A percentile compares a stretch with the other conserved stretches of the same genome.
These are phyloP conservation scores for Hirtodrosophila cameraria DNA, from an alignment of 2,888 invertebrate genomes.

Conservation along the genomic window DNA sequence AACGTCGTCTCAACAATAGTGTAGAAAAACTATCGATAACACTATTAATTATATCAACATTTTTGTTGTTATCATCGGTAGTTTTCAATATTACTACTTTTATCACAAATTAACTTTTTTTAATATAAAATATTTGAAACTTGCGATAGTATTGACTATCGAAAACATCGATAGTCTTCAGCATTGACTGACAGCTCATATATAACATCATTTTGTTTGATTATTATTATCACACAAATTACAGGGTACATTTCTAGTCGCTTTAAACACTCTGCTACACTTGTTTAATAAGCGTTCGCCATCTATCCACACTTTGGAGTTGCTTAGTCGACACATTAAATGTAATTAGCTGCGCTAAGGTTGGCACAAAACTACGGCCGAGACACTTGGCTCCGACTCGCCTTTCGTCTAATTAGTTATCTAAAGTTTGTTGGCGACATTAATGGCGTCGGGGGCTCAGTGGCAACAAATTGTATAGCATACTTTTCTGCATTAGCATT, in stretches of 20 bases:
- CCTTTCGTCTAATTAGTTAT: constrained; percentile 72
- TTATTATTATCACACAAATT: background rate
- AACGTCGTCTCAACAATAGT: too few relatives aligned
- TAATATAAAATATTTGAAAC: too few relatives aligned
- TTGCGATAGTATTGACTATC: too few relatives aligned
- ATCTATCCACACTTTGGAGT: constrained; percentile 57
- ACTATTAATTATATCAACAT: too few relatives aligned
- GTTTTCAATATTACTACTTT: too few relatives aligned
- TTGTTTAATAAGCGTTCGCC: constrained; percentile 66
- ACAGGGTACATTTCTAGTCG: constrained; percentile 11
- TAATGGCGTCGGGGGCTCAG: constrained; percentile 46
- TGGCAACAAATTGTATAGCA: constrained; percentile 58
- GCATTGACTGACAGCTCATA: too few relatives aligned
- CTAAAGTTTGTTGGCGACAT: constrained; percentile 76
- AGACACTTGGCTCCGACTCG: constrained; percentile 33
- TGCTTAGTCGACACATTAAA: constrained; percentile 78
- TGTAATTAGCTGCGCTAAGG: constrained; percentile 77
- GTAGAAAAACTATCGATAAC: too few relatives aligned
- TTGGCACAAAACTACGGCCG: constrained; percentile 63
- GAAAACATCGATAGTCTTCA: too few relatives aligned
- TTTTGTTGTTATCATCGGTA: too few relatives aligned
- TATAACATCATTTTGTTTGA: too few relatives aligned
- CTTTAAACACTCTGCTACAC: accelerated
- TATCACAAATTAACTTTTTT: background rate
- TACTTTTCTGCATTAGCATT: constrained; percentile 61